Evolutionary conservation across 2,113 vertebrate genomes (phyloP).

Genomic region (Heterochromis multidens): DNA sequence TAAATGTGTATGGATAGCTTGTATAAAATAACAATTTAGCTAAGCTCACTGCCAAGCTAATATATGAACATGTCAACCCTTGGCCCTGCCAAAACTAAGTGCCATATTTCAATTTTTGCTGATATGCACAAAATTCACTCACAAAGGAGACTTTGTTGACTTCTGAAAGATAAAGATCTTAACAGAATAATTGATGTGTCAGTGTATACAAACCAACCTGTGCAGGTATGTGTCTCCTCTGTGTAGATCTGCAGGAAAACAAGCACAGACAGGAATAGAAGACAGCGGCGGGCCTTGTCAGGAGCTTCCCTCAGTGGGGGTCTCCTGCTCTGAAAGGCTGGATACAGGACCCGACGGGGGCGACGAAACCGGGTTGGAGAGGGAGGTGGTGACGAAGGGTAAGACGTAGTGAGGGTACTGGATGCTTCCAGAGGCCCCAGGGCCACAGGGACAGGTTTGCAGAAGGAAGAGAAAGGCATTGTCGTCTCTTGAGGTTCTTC

Average conservation of each 20-base stretch:
- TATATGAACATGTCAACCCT: not conserved
- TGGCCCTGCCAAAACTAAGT: fast-evolving
- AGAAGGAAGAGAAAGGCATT: constrained; percentile 33
- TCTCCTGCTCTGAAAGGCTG: constrained; percentile 47
- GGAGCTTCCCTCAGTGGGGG: constrained; percentile 34
- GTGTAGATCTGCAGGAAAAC: constrained; percentile 75
- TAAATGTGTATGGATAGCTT: not conserved
- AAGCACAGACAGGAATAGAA: constrained; percentile 65
- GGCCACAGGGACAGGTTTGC: not conserved
- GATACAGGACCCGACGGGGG: constrained; percentile 65
- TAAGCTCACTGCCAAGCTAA: not conserved
- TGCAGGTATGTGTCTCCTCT: constrained; percentile 55
- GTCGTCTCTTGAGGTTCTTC: not conserved
- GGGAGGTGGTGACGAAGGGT: not conserved
- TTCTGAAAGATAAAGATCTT: not conserved
- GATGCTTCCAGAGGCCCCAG: not conserved
- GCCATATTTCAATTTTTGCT: not conserved
- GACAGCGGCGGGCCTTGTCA: constrained; percentile 63
- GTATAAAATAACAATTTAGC: not conserved
- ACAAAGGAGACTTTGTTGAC: not conserved
- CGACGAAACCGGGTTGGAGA: constrained; percentile 35
- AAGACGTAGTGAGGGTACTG: not conserved
- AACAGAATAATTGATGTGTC: not conserved
- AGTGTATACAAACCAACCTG: constrained; percentile 17
- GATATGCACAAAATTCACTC: not conserved